phyloP scores from a whole-genome alignment of 1,140 invertebrate species.

The Venturia canescens region DNA sequence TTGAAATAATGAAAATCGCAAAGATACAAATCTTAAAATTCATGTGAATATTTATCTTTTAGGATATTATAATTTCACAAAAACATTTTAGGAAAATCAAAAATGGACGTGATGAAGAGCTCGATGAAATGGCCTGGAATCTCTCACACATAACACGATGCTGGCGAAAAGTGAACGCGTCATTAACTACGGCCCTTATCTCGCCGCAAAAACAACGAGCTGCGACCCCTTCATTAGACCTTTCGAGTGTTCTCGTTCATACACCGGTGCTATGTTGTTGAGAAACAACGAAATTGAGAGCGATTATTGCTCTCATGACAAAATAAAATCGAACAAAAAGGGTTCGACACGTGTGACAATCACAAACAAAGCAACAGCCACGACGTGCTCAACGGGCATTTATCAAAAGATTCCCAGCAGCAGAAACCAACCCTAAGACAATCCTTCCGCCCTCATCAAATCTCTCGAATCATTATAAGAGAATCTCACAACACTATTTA shows the following conservation, averaged over 20 bases:
- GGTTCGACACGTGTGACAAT: constrained; percentile 31
- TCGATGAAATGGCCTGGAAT: no score
- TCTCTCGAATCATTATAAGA: no score
- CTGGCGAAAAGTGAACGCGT: constrained; percentile 62
- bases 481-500: no score
- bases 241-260: constrained; percentile 60
- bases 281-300: background rate
- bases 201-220: constrained; percentile 68
- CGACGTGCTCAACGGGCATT: background rate
- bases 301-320: background rate
- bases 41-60: no score
- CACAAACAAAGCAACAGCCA: background rate
- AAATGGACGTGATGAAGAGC: no score
- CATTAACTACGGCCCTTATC: constrained; percentile 68
- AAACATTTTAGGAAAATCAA: no score
- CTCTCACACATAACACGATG: background rate
- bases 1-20: no score
- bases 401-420: background rate
- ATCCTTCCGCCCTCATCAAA: no score
- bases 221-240: constrained; percentile 33
- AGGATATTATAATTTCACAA: no score
- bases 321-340: background rate
- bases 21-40: no score
- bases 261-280: constrained; percentile 10
- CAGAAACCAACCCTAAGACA: no score